Evolutionary conservation across 2,888 invertebrate genomes (phyloP).

Genomic region (Lomographa bimaculata): DNA sequence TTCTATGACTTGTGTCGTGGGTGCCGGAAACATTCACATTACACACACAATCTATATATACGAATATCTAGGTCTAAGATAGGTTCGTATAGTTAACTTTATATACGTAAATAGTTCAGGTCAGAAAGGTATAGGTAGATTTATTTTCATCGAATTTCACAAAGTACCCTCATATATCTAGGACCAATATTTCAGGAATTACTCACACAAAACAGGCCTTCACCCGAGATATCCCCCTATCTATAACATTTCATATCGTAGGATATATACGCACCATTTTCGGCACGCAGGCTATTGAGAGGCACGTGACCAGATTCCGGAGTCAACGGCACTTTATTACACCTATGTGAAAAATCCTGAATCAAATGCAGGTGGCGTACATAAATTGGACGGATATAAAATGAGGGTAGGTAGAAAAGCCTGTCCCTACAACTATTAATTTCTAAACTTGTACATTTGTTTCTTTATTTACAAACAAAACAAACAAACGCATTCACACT

Average conservation of each 20-base stretch:
- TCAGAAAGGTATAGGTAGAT: too few relatives aligned
- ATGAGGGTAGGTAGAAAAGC: neutral
- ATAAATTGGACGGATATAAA: constrained; percentile 14
- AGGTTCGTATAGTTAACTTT: too few relatives aligned
- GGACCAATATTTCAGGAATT: constrained; percentile 22
- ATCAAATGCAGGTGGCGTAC: constrained; percentile 28
- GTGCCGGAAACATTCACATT: too few relatives aligned
- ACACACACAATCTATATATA: too few relatives aligned
- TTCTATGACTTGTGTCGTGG: too few relatives aligned
- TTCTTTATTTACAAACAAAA: too few relatives aligned
- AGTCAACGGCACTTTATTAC: constrained; percentile 42
- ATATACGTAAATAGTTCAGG: too few relatives aligned
- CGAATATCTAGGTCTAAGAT: too few relatives aligned
- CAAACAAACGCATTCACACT: too few relatives aligned
- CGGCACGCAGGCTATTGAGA: constrained; percentile 38
- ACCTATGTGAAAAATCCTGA: constrained; percentile 30
- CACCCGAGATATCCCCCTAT: constrained; percentile 11
- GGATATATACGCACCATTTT: constrained; percentile 44
- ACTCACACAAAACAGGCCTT: constrained; percentile 15
- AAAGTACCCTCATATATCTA: constrained; percentile 12
- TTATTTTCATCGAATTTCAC: too few relatives aligned
- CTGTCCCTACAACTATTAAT: too few relatives aligned
- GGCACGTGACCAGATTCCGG: constrained; percentile 50
- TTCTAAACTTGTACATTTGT: too few relatives aligned
- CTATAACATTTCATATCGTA: constrained; percentile 19